Evolutionary conservation across 1,140 invertebrate species (phyloP).

Genomic region (Liolophura sinensis): DNA sequence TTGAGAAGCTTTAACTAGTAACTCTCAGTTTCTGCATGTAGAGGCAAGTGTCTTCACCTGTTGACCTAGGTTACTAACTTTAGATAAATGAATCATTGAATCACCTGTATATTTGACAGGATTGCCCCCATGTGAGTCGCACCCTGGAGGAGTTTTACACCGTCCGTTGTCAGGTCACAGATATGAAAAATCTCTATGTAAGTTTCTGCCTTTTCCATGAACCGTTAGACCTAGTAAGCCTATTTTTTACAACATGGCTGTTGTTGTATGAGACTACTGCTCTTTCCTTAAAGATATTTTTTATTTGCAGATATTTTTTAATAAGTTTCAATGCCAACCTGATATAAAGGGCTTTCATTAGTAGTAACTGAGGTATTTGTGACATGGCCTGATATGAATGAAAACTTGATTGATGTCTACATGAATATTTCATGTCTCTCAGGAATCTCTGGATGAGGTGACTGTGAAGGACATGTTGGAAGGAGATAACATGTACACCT

Average conservation of each 20-base stretch:
- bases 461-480: constrained; percentile 95
- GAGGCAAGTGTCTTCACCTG: constrained; percentile 1
- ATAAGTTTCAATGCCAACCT: no score
- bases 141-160: constrained; percentile 96
- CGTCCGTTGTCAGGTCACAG: constrained; percentile 91
- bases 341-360: neutral
- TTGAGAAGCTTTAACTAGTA: neutral
- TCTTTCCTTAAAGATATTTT: no score
- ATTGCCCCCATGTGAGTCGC: constrained; percentile 91
- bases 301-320: no score
- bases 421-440: constrained; percentile 12
- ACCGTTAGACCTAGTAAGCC: no score
- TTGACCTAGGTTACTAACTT: neutral
- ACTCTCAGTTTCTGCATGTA: no score
- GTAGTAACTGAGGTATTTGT: no score
- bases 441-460: constrained; percentile 90
- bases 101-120: constrained; percentile 60
- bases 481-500: constrained; percentile 97
- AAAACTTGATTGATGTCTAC: neutral
- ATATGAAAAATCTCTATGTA: constrained; percentile 90
- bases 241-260: no score
- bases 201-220: constrained; percentile 25
- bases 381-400: no score
- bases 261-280: no score
- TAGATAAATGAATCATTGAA: neutral